Evolutionary conservation across 2,797 vertebrate species (phyloP), one percentile per base, ranked within the genome.

Genomic region (Sparus aurata): DNA sequence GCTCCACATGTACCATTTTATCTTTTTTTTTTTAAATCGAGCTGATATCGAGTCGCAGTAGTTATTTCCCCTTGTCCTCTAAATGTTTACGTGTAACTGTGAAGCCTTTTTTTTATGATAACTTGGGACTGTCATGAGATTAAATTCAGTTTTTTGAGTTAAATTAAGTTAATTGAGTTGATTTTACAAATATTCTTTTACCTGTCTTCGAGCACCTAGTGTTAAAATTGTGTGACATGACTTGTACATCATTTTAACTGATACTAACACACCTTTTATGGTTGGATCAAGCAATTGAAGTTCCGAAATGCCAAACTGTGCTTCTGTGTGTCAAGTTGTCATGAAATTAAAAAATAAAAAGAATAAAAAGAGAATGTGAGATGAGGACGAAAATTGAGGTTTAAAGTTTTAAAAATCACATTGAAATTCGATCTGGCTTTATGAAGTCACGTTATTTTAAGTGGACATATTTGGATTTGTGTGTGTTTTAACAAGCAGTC

Each of bases 401-500:
- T 34, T 22, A 8, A 3, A 17, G 16, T 76, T 79, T 84, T 64
- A 12, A 62, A 80, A 25, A 45, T 71, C 34, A 20, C 57, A 16
- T 15, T 69, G 9, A 63, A 62, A 66, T 71, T 63, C 6, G n/a
- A 58, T 69, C 34, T 53, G 80, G 62, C 43, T 85, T 76, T 76
- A 69, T 84, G 71, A 88, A 58, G 75, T 82, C 54, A 45, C 59
- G 68, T 80, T 15, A 73, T 79, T 85, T 86, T 73, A 73, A 60
- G 66, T 85, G 75, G 46, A 78, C 60, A 73, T 69, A 50, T 85
- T 89, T 86, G 73, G 58, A 82, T 88, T 87, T 87, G 82, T 91
- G 62, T 92, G 85, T 87, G 75, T 91, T 91, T 90, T 88, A 87
- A 77, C 41, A 90, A 86, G 61, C 85, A 78, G 59, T 73, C 53